A percentile compares a stretch with the other conserved stretches of the same genome.
Conservation (phyloP, 2,888 invertebrate species). For the Cataglyphis altisquamis region DNA sequence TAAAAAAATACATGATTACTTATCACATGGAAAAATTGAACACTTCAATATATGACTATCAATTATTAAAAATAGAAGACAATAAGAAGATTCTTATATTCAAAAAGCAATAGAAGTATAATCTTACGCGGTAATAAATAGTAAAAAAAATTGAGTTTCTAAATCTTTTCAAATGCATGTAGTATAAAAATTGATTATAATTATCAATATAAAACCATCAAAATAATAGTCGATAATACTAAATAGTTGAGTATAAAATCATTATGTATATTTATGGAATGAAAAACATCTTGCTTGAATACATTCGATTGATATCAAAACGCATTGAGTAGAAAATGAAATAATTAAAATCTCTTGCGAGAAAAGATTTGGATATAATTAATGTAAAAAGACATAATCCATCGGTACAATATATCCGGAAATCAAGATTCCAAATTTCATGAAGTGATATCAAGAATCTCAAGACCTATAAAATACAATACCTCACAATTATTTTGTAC, state of each 20-base stretch:
- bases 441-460: background rate
- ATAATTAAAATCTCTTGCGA: background rate
- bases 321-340: background rate
- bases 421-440: background rate
- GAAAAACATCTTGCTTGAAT: background rate
- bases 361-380: background rate
- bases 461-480: background rate
- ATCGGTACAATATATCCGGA: background rate
- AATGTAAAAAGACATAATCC: background rate
- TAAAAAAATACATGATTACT: background rate
- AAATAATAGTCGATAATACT: background rate
- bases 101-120: background rate
- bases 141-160: background rate
- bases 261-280: conserved; percentile 1
- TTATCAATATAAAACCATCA: background rate
- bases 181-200: conserved; percentile 12
- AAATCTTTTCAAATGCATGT: background rate
- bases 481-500: background rate
- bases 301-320: background rate
- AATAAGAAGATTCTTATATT: background rate
- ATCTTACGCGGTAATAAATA: background rate
- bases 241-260: background rate
- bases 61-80: background rate
- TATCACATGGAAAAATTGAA: background rate
- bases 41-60: background rate